Evolutionary conservation across 2,113 vertebrate species (phyloP), one percentile per base, ranked within the genome.

Genomic region (Blennius ocellaris): DNA sequence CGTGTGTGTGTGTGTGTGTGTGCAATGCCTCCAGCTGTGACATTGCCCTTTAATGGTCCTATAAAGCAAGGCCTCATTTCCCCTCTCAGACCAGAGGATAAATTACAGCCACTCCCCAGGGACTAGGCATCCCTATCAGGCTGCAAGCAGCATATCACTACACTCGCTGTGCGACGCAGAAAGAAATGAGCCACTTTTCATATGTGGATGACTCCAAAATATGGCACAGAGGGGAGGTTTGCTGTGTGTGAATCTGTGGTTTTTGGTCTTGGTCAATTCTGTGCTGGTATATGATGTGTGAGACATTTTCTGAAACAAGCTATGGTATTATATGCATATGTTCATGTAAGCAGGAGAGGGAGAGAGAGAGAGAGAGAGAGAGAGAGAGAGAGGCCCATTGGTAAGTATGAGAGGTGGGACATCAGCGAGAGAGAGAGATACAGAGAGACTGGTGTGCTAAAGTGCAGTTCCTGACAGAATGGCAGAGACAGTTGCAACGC

Each of bases 1-100:
- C 4, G 21, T 4, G 21, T 30, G 21, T 4, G 21, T 4, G 21
- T 30, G 10, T 37, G 39, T 1, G 3, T 17, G 61, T 15, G 41
- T 41, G 43, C 61, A 30, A 68, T 49, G 74, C 50, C 41, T 73
- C 58, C 73, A 81, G 75, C 70, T 83, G 73, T 11, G 16, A 75
- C 56, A 87, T 65, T 80, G 79, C 61, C 74, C 70, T 87, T 75
- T 85, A 82, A 87, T 83, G 69, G 78, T 61, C 70, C 73, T 56
- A 81, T 91, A 92, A 89, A 92, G 65, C 69, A 82, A 68, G 68
- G 73, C 84, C 83, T 84, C 72, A 87, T 90, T 89, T 87, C 69
- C 84, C 52, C 62, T 53, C 73, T 73, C 72, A 75, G 75, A 74
- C 78, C 84, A 66, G 61, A 78, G 84, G 81, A 91, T 89, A 87